Evolutionary conservation across 2,113 vertebrate genomes (phyloP).

Genomic region (Corythoichthys intestinalis): DNA sequence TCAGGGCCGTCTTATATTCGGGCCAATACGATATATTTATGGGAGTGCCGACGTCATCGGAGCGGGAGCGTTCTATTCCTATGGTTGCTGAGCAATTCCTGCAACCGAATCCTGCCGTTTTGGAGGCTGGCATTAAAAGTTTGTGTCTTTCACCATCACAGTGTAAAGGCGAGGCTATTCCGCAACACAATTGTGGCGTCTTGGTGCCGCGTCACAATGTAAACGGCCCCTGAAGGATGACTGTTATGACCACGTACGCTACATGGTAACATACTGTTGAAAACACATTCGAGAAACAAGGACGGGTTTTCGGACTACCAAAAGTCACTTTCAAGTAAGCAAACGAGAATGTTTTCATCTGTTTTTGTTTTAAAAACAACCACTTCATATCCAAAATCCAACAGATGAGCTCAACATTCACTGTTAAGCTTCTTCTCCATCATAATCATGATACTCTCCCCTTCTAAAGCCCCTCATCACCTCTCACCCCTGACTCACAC

Average conservation of each 20-base stretch:
- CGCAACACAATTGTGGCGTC: too few species aligned
- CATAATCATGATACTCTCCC: conserved; percentile 12
- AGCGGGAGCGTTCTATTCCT: too few species aligned
- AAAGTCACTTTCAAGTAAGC: neutral
- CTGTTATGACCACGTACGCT: neutral
- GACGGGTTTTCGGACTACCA: neutral
- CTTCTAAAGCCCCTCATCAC: conserved; percentile 19
- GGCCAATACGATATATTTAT: too few species aligned
- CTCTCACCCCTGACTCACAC: conserved; percentile 19
- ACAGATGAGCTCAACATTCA: neutral
- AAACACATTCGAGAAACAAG: neutral
- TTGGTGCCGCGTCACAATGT: too few species aligned
- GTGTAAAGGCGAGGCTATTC: too few species aligned
- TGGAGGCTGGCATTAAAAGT: too few species aligned
- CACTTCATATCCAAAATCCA: neutral
- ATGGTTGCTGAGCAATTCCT: too few species aligned
- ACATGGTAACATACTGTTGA: neutral
- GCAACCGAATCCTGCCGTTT: too few species aligned
- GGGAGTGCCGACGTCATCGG: too few species aligned
- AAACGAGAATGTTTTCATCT: neutral
- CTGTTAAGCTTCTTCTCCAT: neutral
- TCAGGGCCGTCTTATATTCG: too few species aligned
- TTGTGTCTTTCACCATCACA: too few species aligned
- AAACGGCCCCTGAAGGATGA: too few species aligned
- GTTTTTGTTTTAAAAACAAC: neutral